These are phyloP conservation scores for Lapara coniferarum DNA, from an alignment of 2,888 invertebrate genomes.

Conservation along the genomic window DNA sequence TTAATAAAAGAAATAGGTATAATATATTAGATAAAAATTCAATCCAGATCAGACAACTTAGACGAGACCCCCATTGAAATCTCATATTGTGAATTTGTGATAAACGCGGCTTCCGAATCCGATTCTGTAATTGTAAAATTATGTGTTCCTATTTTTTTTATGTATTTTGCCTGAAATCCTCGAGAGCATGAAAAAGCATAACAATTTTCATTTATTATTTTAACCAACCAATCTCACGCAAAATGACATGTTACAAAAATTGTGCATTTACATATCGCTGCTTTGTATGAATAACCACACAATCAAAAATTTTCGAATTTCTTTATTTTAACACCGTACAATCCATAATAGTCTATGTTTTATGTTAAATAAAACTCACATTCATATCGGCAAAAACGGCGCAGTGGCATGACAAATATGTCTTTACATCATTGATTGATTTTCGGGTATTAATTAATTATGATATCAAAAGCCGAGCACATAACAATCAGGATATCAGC, in stretches of 20 bases:
- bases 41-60: not conserved
- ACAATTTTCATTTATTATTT: not conserved
- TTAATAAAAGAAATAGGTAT: not conserved
- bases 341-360: no score
- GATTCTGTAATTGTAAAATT: constrained; percentile 5
- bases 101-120: not conserved
- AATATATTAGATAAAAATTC: no score
- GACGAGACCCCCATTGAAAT: constrained; percentile 3
- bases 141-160: not conserved
- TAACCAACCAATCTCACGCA: not conserved
- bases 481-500: no score
- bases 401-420: no score
- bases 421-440: no score
- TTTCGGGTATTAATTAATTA: no score
- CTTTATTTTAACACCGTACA: no score
- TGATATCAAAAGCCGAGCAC: no score
- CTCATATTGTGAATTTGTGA: constrained; percentile 15
- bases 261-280: constrained; percentile 24
- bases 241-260: constrained; percentile 26
- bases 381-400: no score
- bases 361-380: no score
- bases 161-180: not conserved
- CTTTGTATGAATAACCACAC: no score
- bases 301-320: no score
- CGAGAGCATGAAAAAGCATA: not conserved